Evolutionary conservation across 2,797 vertebrate genomes (phyloP), one percentile per base, ranked within the genome.

Genomic region (Prunella strophiata): DNA sequence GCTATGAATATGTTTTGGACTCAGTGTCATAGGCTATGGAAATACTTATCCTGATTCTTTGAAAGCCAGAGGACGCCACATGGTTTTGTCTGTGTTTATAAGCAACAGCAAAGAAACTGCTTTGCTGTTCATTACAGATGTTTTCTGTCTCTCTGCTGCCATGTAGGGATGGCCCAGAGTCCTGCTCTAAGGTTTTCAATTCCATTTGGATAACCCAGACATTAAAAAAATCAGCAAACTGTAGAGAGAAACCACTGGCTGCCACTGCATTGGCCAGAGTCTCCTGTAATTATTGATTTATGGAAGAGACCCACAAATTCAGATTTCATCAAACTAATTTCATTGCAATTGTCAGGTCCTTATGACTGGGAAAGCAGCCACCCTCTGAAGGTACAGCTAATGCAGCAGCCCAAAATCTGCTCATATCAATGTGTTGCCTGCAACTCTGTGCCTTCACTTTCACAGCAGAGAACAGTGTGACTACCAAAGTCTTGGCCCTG

Each of bases 401-500:
- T 11, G 16, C 58, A 88, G 61, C 1, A 1, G 27, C 48, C 68
- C 70, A 82, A 40, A 29, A 26, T 1, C 1, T 30, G 25, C 30
- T 61, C 52, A 51, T 11, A 19, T 51, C n/a, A 67, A 9, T 0
- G 1, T 40, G 22, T 19, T 47, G 62, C 58, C 27, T 85, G 17
- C 19, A 36, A 2, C 38, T 54, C 85, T 47, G 30, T 36, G 36
- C 48, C 23, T 80, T 16, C 38, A 16, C 29, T 47, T 52, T 71
- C 30, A 26, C 55, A 54, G 11, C 18, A 55, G 14, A 68, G 27
- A 70, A 20, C 11, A 50, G 11, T 2, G 1, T 34, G 58, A 54
- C 9, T 2, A 0, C 21, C 47, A 50, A 67, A 61, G 22, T 38
- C 36, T 45, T 38, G 16, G 14, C 40, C 29, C 6, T 1, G 0